A percentile compares a stretch with the other conserved stretches of the same genome.
phyloP scores from a whole-genome alignment of 2,113 vertebrate species.

The Macrotus californicus region DNA sequence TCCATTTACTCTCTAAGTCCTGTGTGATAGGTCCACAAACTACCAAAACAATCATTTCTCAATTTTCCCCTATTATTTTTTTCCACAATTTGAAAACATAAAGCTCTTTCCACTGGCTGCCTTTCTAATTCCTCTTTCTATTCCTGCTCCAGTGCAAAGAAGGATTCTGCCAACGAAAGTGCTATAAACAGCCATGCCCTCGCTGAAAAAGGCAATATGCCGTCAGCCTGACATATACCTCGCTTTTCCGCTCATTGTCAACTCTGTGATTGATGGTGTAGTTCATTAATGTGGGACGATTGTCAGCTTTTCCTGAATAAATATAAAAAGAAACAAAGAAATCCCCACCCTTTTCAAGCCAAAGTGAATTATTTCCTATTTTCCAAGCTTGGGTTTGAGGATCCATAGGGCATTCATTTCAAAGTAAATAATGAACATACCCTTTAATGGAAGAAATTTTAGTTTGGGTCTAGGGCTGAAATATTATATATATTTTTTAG shows the following conservation, averaged over 20 bases:
- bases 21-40: neutral
- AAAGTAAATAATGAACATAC: conserved; percentile 74
- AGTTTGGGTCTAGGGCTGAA: conserved; percentile 64
- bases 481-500: neutral
- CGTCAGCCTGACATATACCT: conserved; percentile 87
- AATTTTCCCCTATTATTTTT: conserved; percentile 45
- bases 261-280: conserved; percentile 93
- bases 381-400: conserved; percentile 80
- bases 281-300: conserved; percentile 97
- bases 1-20: neutral
- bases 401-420: conserved; percentile 75
- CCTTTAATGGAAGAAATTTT: conserved; percentile 76
- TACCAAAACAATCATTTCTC: conserved; percentile 38
- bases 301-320: conserved; percentile 98
- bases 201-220: conserved; percentile 85
- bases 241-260: conserved; percentile 99
- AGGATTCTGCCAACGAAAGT: conserved; percentile 82
- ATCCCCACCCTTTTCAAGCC: conserved; percentile 88
- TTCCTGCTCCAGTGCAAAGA: conserved; percentile 76
- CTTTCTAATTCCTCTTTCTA: conserved; percentile 82
- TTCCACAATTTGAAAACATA: conserved; percentile 70
- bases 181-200: conserved; percentile 87
- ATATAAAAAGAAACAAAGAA: conserved; percentile 99
- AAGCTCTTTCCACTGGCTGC: conserved; percentile 70
- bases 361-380: conserved; percentile 88